Evolutionary conservation across 2,113 vertebrate genomes (phyloP), one percentile per base, ranked within the genome.

Genomic region (Cardinalis cardinalis): DNA sequence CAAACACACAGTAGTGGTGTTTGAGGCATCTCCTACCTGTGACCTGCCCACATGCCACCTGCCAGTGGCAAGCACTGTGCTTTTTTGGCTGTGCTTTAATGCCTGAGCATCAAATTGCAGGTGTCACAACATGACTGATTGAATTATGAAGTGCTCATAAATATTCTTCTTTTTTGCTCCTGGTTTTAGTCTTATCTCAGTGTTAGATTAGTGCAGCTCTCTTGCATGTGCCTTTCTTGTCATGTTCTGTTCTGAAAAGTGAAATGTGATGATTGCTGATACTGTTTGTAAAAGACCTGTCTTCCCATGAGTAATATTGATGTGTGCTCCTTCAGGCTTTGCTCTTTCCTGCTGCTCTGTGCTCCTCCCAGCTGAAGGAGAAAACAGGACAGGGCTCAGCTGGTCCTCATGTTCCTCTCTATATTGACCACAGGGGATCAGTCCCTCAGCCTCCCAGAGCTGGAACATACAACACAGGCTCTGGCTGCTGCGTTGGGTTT

Each of bases 1-100:
- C 44, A 66, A 31, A 68, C 51, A 41, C 0, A 1, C 29, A 65
- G 16, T 4, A 46, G 55, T 2, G 4, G 8, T 52, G 44, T 55
- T 70, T 36, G 46, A 40, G 64, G 43, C 46, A 80, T 4, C 43
- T 75, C 46, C 32, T 38, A 6, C 19, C 49, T 55, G 36, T 40
- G 49, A n/a, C 40, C 44, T 38, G 38, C 34, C 13, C 13, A 0
- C 0, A 0, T 18, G 43, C 56, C 21, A 5, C 53, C 31, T 56
- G 6, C 48, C 61, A 29, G 14, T 3, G 18, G 71, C 19, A 48
- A 49, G 18, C n/a, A 4, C 16, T 17, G 36, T 18, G 1, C 24
- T 41, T 34, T n/a, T 41, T 34, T 31, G 44, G 75, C 19, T 53
- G 3, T 2, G 8, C 49, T 75, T 79, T 11, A 73, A 5, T 34